Evolutionary conservation across 2,113 vertebrate species (phyloP).

Genomic region (Cochlearius cochlearius): DNA sequence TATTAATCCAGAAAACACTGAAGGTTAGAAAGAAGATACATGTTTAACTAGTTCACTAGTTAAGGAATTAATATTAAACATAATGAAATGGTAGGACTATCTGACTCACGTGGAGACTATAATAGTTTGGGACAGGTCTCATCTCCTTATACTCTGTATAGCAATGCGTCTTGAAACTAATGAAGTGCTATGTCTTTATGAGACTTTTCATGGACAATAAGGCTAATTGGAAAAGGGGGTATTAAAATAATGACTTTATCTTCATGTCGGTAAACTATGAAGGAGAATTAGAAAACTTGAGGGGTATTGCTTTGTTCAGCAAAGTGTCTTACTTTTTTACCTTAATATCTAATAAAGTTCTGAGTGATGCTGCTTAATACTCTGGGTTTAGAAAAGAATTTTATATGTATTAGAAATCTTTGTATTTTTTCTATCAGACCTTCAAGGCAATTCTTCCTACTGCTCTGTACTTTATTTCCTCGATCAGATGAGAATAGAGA

Average conservation of each 20-base stretch:
- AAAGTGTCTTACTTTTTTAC: background rate
- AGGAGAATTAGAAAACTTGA: constrained; percentile 43
- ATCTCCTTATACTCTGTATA: background rate
- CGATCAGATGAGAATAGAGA: background rate
- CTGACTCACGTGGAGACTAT: background rate
- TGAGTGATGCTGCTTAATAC: background rate
- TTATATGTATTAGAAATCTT: background rate
- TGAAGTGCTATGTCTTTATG: constrained; percentile 47
- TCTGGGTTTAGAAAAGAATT: background rate
- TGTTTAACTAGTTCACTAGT: background rate
- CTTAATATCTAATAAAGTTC: background rate
- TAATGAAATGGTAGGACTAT: background rate
- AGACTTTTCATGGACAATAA: constrained; percentile 57
- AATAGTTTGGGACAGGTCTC: background rate
- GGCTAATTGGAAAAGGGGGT: constrained; percentile 30
- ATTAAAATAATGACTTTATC: constrained; percentile 40
- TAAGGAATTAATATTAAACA: background rate
- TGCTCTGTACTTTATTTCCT: background rate
- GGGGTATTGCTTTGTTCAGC: background rate
- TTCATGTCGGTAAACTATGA: constrained; percentile 34
- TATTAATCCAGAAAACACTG: background rate
- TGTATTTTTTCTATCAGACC: background rate
- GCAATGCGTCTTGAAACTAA: constrained; percentile 49
- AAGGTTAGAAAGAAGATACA: background rate
- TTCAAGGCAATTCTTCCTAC: background rate